phyloP scores from a whole-genome alignment of 2,888 invertebrate species.

The Psylliodes chrysocephalus region DNA sequence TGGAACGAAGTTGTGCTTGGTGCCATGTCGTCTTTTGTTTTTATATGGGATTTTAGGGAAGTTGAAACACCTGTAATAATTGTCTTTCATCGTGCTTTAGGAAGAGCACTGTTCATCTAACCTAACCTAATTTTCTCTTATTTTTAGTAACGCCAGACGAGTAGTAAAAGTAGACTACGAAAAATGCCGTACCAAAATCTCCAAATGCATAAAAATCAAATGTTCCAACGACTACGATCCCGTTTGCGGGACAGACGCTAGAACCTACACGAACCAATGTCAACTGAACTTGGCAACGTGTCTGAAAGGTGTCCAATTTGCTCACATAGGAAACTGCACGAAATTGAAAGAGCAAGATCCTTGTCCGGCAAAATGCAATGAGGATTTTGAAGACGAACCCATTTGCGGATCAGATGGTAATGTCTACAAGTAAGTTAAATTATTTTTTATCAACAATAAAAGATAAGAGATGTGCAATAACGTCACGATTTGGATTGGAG shows the following conservation, averaged over 20 bases:
- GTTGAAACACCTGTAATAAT: too few relatives aligned
- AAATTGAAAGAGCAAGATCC: conserved; percentile 73
- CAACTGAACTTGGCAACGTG: conserved; percentile 86
- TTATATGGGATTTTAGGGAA: too few relatives aligned
- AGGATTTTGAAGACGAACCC: conserved; percentile 73
- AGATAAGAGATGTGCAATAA: too few relatives aligned
- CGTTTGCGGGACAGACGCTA: conserved; percentile 91
- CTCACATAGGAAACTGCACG: conserved; percentile 89
- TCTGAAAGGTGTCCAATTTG: conserved; percentile 86
- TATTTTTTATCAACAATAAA: too few relatives aligned
- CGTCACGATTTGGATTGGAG: too few relatives aligned
- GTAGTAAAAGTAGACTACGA: conserved; percentile 80
- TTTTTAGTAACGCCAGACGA: conserved; percentile 65
- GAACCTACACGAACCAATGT: conserved; percentile 85
- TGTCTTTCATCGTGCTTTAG: too few relatives aligned
- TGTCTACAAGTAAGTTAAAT: conserved; percentile 75
- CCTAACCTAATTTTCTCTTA: not conserved
- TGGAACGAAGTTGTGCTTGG: too few relatives aligned
- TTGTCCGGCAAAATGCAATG: conserved; percentile 72
- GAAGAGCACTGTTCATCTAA: too few relatives aligned
- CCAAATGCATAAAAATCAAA: conserved; percentile 79
- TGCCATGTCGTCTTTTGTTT: too few relatives aligned
- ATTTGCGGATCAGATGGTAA: conserved; percentile 91
- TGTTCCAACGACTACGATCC: conserved; percentile 78
- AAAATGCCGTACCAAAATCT: conserved; percentile 79